Percentiles rank a stretch among this genome's conserved stretches.
Evolutionary conservation across 2,113 vertebrate species (phyloP).

Genomic region (Vireo altiloquus): DNA sequence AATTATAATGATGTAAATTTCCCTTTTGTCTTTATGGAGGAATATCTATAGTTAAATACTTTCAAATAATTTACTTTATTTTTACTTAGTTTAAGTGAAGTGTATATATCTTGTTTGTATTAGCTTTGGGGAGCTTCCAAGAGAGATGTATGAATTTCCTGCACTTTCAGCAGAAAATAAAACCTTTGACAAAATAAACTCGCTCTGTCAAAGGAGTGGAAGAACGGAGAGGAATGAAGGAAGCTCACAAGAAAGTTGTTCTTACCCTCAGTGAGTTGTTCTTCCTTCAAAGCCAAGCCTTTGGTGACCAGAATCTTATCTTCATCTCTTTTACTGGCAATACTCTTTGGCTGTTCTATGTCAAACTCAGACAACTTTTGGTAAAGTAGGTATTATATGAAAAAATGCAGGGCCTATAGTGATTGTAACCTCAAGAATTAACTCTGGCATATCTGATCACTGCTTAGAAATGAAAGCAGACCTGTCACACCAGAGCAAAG

Average conservation of each 20-base stretch:
- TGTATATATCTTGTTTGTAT: conserved; percentile 76
- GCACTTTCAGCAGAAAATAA: conserved; percentile 78
- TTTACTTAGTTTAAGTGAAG: conserved; percentile 70
- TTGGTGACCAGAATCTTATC: conserved; percentile 29
- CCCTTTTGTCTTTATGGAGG: conserved; percentile 53
- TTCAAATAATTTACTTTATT: conserved; percentile 70
- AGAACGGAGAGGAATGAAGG: background rate
- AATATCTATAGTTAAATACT: conserved; percentile 65
- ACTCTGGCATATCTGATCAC: background rate
- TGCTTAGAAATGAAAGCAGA: background rate
- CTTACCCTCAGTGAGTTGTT: background rate
- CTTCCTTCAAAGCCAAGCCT: conserved; percentile 34
- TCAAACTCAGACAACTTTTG: conserved; percentile 25
- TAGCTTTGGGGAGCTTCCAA: conserved; percentile 74
- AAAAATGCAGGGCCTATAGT: background rate
- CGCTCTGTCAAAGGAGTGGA: conserved; percentile 6
- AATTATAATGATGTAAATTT: conserved; percentile 55
- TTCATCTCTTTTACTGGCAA: conserved; percentile 29
- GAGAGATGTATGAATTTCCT: conserved; percentile 73
- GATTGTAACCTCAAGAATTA: background rate
- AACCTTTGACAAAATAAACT: conserved; percentile 69
- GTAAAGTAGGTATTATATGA: background rate
- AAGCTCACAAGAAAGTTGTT: background rate
- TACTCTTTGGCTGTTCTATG: background rate
- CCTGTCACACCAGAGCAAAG: background rate